Evolutionary conservation across 2,113 vertebrate genomes (phyloP), one percentile per base, ranked within the genome.

Genomic region (Hippocampus abdominalis): DNA sequence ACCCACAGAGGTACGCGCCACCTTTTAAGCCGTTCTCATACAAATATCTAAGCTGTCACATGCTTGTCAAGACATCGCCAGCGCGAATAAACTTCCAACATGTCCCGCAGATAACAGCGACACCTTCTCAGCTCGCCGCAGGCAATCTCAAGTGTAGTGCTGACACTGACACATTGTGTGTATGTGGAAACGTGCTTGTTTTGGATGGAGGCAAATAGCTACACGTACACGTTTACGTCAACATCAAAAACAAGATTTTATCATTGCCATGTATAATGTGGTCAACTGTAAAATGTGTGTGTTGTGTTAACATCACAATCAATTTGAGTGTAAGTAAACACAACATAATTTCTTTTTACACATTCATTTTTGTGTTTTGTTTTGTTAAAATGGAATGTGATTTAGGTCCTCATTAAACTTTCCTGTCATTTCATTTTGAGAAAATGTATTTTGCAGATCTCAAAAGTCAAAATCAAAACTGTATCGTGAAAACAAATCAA

Each of bases 81-180:
- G 29, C 61, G 36, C 62, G 77, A 69, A 69, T 78, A 62, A 42
- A 23, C 42, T 64, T 85, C 83, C 83, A 72, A 48, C 36, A 48
- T 70, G 74, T 84, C 76, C 79, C 7, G 16, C 63, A 75, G 85
- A 90, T 86, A 86, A 56, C 71, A 3, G 42, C 62, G 68, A 80
- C 85, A 88, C 87, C 32, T 77, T 68, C 70, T 64, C 72, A 67
- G 71, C 68, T 49, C 40, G 51, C 69, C 80, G 71, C 40, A 72
- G 73, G 74, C 81, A 76, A 82, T 84, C 84, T 81, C 87, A 83
- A 83, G 82, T 67, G 60, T 66, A 29, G 40, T 73, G 73, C 67
- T 72, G 83, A 85, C 73, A 66, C 32, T 44, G 73, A 69, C 72
- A 66, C 80, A 78, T 51, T 77, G 77, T 78, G 79, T 68, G 64